Base-by-base conservation (phyloP, 37 sponge, comb jelly and placozoan genomes). In the Corticium candelabrum region DNA sequence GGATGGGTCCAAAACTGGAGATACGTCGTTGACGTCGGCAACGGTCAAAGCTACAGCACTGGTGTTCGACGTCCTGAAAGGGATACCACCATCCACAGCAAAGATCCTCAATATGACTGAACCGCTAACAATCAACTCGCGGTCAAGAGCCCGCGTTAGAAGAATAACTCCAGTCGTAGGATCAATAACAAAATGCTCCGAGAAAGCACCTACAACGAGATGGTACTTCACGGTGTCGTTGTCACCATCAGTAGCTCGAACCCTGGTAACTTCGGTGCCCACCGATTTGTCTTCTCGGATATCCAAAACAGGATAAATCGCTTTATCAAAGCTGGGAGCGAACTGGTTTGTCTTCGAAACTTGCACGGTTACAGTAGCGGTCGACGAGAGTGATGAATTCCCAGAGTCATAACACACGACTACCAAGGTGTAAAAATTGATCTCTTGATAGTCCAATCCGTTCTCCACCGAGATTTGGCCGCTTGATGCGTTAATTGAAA, bases 381-480 rank as follows among this genome's bases (percentile, higher is more conserved):
- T 21, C 11, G 62, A 50, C 11, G 62, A 50, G 21, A 50, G 62
- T 27, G 62, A 50, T 27, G 62, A 21, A 50, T 11, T 27, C 21
- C 62, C 62, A 21, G 15, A 11, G 62, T 50, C 62, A 50, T 27
- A 50, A 50, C 62, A 50, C 11, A 27, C 21, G 62, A 50, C 21
- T 50, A 15, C 31, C 5, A 70, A 30, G 33, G 29, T 15, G 73
- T n/a, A 70, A n/a, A 15, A 4, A 32, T 15, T 29, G 73, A 5
- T 4, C 73, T 7, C 21, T 11, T 27, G 5, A 29, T 15, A n/a
- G 73, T n/a, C 5, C 73, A 70, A 29, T n/a, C 5, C 7, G 21
- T 32, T 34, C 36, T 70, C 29, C 73, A 70, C 73, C 31, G 29
- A 30, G 15, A 91, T 37, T 0, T 27, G 68, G 15, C 92, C 92